Conservation (phyloP, 2,888 invertebrate genomes). For the Phasia obesa region DNA sequence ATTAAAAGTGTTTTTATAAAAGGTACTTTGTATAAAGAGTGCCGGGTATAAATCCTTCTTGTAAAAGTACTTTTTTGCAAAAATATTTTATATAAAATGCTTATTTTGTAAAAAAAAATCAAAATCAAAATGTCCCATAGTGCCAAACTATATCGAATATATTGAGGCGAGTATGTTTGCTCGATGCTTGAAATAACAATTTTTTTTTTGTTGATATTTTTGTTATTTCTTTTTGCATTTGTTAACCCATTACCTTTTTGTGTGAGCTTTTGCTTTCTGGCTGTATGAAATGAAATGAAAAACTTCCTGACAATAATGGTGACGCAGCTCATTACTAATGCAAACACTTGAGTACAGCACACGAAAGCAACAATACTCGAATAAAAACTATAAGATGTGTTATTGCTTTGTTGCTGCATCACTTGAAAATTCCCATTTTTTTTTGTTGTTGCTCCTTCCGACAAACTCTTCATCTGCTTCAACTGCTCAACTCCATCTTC, state of each 20-base stretch:
- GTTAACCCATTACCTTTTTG: conserved; percentile 67
- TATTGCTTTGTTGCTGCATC: conserved; percentile 57
- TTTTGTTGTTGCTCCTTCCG: conserved; percentile 20
- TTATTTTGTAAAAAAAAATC: no score
- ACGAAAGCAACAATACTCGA: conserved; percentile 27
- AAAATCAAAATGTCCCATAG: no score
- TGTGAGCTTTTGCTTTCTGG: conserved; percentile 63
- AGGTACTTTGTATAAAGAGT: no score
- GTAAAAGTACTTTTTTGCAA: no score
- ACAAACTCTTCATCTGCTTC: conserved; percentile 9
- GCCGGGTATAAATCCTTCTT: no score
- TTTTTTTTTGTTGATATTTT: neutral
- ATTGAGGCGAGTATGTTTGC: neutral
- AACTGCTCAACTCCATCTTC: conserved; percentile 14
- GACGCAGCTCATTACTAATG: conserved; percentile 74
- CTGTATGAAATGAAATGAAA: conserved; percentile 65
- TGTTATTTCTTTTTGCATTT: conserved; percentile 42
- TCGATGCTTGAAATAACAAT: conserved; percentile 6
- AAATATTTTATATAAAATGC: no score
- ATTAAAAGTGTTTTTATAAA: no score
- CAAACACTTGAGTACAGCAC: conserved; percentile 71
- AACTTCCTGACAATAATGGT: conserved; percentile 72
- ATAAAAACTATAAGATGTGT: conserved; percentile 47
- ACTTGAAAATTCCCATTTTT: conserved; percentile 59
- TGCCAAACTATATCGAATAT: no score